phyloP scores from a whole-genome alignment of 2,113 vertebrate species.

The Eublepharis macularius region DNA sequence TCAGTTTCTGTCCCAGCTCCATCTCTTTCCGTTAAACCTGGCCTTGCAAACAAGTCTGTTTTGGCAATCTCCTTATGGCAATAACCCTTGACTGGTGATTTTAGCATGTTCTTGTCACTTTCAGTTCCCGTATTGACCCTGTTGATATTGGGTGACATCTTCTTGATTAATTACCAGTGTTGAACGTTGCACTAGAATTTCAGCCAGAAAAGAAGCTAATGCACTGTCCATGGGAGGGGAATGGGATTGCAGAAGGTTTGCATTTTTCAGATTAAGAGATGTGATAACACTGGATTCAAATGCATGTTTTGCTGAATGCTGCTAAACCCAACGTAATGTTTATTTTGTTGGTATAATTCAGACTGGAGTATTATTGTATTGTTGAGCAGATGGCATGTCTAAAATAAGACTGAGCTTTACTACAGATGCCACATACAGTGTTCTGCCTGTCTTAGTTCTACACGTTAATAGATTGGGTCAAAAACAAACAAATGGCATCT shows the following conservation, averaged over 20 bases:
- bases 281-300: background rate
- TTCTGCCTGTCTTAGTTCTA: background rate
- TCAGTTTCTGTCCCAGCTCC: background rate
- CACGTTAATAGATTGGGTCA: background rate
- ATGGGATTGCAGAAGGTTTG: background rate
- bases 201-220: background rate
- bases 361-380: background rate
- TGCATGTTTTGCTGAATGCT: background rate
- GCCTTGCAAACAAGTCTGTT: background rate
- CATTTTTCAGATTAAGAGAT: background rate
- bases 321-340: background rate
- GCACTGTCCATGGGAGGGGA: background rate
- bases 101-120: background rate
- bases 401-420: background rate
- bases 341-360: constrained; percentile 5
- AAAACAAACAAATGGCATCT: background rate
- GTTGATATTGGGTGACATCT: background rate
- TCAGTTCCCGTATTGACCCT: background rate
- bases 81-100: background rate
- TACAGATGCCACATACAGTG: background rate
- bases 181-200: background rate
- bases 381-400: background rate
- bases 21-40: background rate
- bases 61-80: background rate
- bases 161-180: background rate